phyloP scores from a whole-genome alignment of 2,113 vertebrate species.

The Neopipo cinnamomea region DNA sequence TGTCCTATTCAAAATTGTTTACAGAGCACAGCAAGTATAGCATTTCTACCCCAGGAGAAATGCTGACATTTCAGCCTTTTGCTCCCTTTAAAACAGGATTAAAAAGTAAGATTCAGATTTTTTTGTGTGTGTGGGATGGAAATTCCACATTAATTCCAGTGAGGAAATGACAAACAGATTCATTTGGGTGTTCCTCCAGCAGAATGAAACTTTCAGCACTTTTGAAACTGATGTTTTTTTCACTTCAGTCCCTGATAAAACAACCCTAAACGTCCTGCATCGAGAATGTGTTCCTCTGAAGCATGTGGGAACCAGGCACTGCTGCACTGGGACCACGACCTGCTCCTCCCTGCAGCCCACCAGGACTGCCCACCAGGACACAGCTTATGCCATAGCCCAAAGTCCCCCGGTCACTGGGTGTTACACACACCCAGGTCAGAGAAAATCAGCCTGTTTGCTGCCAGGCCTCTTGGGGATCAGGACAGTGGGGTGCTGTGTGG shows the following conservation, averaged over 20 bases:
- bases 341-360: not conserved
- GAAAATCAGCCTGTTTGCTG: not conserved
- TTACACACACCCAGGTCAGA: not conserved
- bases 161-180: slow-evolving; percentile 38
- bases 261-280: not conserved
- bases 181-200: slow-evolving; percentile 1
- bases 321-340: not conserved
- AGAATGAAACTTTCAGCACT: not conserved
- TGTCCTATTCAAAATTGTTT: slow-evolving; percentile 11
- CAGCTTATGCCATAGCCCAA: not conserved
- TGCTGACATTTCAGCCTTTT: not conserved
- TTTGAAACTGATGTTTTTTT: not conserved
- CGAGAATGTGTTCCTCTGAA: not conserved
- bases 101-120: not conserved
- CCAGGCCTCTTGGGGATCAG: not conserved
- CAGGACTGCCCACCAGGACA: not conserved
- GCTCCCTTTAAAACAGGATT: not conserved
- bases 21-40: not conserved
- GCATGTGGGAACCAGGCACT: not conserved
- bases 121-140: not conserved
- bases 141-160: slow-evolving; percentile 1
- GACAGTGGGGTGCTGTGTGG: not conserved
- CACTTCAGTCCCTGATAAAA: not conserved
- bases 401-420: not conserved
- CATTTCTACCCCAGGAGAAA: not conserved